Evolutionary conservation across 2,888 invertebrate species (phyloP), one percentile per base, ranked within the genome.

Genomic region (Drosophila cognata): DNA sequence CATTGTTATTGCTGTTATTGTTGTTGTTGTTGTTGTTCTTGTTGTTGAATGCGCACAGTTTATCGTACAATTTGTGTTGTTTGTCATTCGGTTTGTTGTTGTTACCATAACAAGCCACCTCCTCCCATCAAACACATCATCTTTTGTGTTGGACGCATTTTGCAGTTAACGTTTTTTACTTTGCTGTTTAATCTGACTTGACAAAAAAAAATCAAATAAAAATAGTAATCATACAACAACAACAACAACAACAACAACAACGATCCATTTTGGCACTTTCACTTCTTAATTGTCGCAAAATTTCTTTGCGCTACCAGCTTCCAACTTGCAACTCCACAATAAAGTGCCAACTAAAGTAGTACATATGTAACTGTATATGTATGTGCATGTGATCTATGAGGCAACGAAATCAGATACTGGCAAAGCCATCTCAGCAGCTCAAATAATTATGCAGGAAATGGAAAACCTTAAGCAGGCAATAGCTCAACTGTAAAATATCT

Each of bases 281-380:
- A 81, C 84, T 84, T 74, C 56, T 74, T 87, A 84, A 84, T 84
- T 84, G 84, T 84, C 88, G 89, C 84, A 68, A 87, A 87, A 87
- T 88, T 82, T 86, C 79, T 82, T 82, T 65, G 60, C 66, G 29
- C 35, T 43, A 56, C 8, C 70, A 63, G 63, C 57, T 61, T 59
- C 52, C 64, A 74, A 57, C 11, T 51, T 41, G 21, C 46, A 79
- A 50, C 46, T 56, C 53, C 13, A 38, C 71, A 64, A 62, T 29
- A 46, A 63, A 60, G 11, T 51, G 53, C 28, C 60, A 67, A 52
- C 33, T 28, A 33, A n/a, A n/a, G n/a, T 35, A 29, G 28, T 29
- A 3, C 3, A 51, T 29, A 51, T 29, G 29, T 25, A 25, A 7
- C 50, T 8, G 21, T 36, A 13, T 7, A 4, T 46, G 21, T 21